A percentile compares a stretch with the other conserved stretches of the same genome.
phyloP scores from a whole-genome alignment of 2,113 vertebrate species.

The Progne subis region DNA sequence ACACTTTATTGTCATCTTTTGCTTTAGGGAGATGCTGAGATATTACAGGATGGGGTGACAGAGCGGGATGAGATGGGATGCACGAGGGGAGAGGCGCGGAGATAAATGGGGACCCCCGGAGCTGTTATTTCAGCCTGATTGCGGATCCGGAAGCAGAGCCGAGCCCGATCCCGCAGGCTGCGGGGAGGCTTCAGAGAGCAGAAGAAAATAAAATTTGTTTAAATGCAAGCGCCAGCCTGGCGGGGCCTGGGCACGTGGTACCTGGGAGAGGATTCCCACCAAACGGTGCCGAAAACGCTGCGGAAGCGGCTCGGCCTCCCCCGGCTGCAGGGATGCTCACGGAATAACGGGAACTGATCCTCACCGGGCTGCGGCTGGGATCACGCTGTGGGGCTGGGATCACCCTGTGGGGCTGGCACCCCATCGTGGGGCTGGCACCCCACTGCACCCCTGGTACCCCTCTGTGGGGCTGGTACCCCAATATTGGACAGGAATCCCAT shows the following conservation, averaged over 20 bases:
- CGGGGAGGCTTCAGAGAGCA: neutral
- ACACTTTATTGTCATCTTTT: conserved; percentile 52
- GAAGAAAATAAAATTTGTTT: conserved; percentile 32
- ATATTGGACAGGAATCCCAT: too few species aligned
- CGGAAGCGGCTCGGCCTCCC: neutral
- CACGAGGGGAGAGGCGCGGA: neutral
- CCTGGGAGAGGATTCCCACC: neutral
- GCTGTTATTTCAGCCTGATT: conserved; percentile 34
- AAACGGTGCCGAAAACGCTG: neutral
- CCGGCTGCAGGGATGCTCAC: rapidly evolving
- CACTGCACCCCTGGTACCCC: neutral
- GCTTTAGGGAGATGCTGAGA: conserved; percentile 59
- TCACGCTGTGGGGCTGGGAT: neutral
- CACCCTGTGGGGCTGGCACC: neutral
- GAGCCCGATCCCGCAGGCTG: neutral
- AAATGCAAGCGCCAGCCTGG: neutral
- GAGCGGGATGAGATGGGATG: conserved; percentile 23
- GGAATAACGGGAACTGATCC: neutral
- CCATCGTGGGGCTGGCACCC: rapidly evolving
- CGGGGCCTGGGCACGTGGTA: neutral
- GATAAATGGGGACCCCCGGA: conserved; percentile 42
- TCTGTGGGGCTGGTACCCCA: rapidly evolving
- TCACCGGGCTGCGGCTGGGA: neutral
- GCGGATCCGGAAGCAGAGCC: neutral
- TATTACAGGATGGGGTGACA: conserved; percentile 39